Evolutionary conservation across 2,888 invertebrate species (phyloP), one percentile per base, ranked within the genome.

Genomic region (Ashinkailepas kermadecensis): DNA sequence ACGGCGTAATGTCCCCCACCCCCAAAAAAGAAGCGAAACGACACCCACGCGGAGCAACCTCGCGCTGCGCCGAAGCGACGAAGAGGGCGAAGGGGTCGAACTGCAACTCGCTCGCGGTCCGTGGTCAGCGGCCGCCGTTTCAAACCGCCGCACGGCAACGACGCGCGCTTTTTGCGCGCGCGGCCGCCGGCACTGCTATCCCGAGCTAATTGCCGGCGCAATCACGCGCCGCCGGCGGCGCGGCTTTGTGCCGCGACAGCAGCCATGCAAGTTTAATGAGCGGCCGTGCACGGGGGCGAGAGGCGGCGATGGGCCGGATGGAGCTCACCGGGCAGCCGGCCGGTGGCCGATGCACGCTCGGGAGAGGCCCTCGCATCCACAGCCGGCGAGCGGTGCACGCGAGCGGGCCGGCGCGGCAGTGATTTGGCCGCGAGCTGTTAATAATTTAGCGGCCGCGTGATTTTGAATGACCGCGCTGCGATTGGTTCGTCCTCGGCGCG

Each of bases 251-350:
- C 39, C 9, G 13, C 39, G 54, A 56, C 21, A 21, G 21, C 54
- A 23, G 74, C 54, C 56, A 74, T 74, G 74, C 74, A 74, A 74
- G 54, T 21, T 74, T 74, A 74, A 74, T 74, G 56, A 18, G 74
- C 6, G 56, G 39, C 8, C 70, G 70, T 70, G 70, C 56, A 21
- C 54, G 54, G 56, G 12, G 21, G 12, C 15, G 74, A 10, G 74
- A 74, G 74, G 15, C 21, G 54, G 9, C 54, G 74, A 74, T 56
- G 56, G 21, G 6, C 9, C 18, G 56, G 74, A 56, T 56, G 74
- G 56, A 9, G 74, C 54, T 12, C 13, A 59, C 59, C 59, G 59
- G 59, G 59, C 59, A 59, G 59, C 11, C 12, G 59, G 15, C 59
- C 11, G 59, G 59, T 7, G 59, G 59, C 12, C 59, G 59, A 59